A percentile compares a stretch with the other conserved stretches of the same genome.
These are phyloP conservation scores for Lasioglossum zephyrum DNA, from an alignment of 2,888 invertebrate species.

Conservation along the genomic window DNA sequence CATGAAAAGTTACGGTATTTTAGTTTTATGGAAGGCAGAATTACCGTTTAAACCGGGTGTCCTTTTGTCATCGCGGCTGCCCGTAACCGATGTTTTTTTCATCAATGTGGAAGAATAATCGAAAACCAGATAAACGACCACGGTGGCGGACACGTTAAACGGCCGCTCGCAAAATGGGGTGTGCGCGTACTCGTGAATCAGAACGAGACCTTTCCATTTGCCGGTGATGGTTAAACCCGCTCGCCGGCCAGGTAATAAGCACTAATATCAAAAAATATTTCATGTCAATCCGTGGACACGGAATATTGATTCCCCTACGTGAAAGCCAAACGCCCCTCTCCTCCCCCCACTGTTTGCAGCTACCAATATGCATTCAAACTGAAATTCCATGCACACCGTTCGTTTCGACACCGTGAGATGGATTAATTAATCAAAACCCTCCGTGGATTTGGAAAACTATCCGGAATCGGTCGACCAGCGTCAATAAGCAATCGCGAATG, in stretches of 20 bases:
- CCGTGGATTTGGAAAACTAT: conserved; percentile 70
- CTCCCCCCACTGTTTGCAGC: conserved; percentile 47
- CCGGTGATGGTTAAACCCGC: conserved; percentile 49
- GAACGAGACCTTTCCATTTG: conserved; percentile 61
- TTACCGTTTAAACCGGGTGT: background rate
- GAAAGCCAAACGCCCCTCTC: conserved; percentile 58
- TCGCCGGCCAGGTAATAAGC: conserved; percentile 74
- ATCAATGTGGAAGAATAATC: conserved; percentile 49
- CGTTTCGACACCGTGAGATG: conserved; percentile 74
- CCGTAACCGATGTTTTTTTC: conserved; percentile 19
- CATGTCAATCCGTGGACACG: conserved; percentile 75
- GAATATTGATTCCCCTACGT: conserved; percentile 76
- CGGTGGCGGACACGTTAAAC: conserved; percentile 51
- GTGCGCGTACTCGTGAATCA: conserved; percentile 20
- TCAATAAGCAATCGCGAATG: conserved; percentile 59
- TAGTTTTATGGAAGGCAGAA: background rate
- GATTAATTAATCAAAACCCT: conserved; percentile 78
- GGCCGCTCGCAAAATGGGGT: conserved; percentile 34
- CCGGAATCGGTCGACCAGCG: conserved; percentile 62
- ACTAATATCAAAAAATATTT: conserved; percentile 79
- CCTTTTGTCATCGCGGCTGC: background rate
- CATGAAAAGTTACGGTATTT: background rate
- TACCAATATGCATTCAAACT: conserved; percentile 76
- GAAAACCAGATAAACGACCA: conserved; percentile 49
- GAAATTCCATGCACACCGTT: conserved; percentile 71